These are phyloP conservation scores for Ectemnius lituratus DNA, from an alignment of 2,888 invertebrate species.

Conservation along the genomic window DNA sequence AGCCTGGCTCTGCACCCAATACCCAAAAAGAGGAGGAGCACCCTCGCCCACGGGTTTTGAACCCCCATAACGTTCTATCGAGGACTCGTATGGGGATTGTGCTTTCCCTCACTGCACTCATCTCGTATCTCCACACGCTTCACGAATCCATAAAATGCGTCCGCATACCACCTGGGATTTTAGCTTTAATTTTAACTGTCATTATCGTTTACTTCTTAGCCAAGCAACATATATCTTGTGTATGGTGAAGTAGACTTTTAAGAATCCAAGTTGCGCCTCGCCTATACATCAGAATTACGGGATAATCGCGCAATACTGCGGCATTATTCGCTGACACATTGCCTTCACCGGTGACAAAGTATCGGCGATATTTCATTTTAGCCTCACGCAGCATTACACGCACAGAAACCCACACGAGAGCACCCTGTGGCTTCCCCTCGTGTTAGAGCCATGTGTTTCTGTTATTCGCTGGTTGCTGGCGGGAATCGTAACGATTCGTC, in stretches of 20 bases:
- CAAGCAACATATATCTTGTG: neutral
- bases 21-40: constrained; percentile 27
- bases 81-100: constrained; percentile 52
- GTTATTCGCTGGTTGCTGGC: constrained; percentile 28
- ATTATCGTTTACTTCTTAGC: neutral
- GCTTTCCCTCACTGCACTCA: constrained; percentile 55
- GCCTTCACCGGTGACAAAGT: constrained; percentile 19
- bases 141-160: constrained; percentile 12
- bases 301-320: constrained; percentile 35
- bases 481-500: constrained; percentile 36
- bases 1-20: constrained; percentile 11
- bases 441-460: constrained; percentile 13
- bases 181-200: neutral
- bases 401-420: neutral
- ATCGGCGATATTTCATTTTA: constrained; percentile 40
- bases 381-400: constrained; percentile 37
- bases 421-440: constrained; percentile 11
- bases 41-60: constrained; percentile 25
- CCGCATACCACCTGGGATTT: neutral
- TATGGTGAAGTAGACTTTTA: neutral
- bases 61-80: constrained; percentile 34
- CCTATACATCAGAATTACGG: constrained; percentile 44
- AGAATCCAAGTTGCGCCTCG: neutral
- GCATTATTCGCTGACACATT: constrained; percentile 42
- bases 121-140: constrained; percentile 28